These are phyloP conservation scores for Ophion ventricosus DNA, from an alignment of 2,888 invertebrate species.

Conservation along the genomic window DNA sequence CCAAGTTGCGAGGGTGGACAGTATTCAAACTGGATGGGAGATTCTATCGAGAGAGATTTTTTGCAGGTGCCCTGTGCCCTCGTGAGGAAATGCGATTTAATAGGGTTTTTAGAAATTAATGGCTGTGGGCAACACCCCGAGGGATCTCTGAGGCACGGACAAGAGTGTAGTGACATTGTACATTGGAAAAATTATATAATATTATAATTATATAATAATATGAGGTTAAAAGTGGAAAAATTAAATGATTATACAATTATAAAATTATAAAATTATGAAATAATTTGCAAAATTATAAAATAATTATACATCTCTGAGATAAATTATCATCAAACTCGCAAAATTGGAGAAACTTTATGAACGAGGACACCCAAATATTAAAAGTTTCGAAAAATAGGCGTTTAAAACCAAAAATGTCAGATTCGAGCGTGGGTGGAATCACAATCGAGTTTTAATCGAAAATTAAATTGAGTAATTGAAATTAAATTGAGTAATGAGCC, in stretches of 20 bases:
- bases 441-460: not conserved
- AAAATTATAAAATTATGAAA: not conserved
- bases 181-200: not conserved
- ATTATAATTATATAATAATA: not conserved
- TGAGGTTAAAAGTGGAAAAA: not conserved
- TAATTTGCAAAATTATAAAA: not conserved
- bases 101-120: too few relatives aligned
- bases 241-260: not conserved
- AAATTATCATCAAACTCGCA: too few relatives aligned
- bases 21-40: too few relatives aligned
- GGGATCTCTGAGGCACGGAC: too few relatives aligned
- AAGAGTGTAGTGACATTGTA: not conserved
- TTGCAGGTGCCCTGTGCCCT: too few relatives aligned
- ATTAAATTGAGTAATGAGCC: too few relatives aligned
- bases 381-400: too few relatives aligned
- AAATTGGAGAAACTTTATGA: too few relatives aligned
- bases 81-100: too few relatives aligned
- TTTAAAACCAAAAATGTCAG: not conserved
- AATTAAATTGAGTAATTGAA: not conserved
- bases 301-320: not conserved
- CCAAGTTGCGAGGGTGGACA: not conserved
- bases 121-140: too few relatives aligned
- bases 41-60: too few relatives aligned
- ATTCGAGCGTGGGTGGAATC: not conserved
- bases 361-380: too few relatives aligned